A percentile compares a stretch with the other conserved stretches of the same genome.
These are phyloP conservation scores for Chiloscyllium plagiosum DNA, from an alignment of 2,113 vertebrate species.

Conservation along the genomic window DNA sequence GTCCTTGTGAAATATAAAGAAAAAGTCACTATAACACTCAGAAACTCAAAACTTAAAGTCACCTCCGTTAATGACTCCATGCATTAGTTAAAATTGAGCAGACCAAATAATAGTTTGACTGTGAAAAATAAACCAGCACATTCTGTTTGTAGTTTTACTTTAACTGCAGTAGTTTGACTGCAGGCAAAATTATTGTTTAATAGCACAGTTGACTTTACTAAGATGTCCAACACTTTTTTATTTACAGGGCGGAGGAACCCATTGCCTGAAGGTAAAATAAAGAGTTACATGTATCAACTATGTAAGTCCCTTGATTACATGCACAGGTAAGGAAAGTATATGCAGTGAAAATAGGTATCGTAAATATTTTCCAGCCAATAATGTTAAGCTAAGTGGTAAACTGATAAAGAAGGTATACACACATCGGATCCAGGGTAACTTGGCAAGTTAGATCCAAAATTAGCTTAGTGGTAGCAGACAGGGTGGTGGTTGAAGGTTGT, in stretches of 20 bases:
- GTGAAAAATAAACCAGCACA: background rate
- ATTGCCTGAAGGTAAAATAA: constrained; percentile 61
- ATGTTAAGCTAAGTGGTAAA: background rate
- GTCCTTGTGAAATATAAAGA: background rate
- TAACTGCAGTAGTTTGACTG: too few species aligned
- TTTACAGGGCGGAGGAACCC: constrained; percentile 66
- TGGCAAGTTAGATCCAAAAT: too few species aligned
- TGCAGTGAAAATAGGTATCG: background rate
- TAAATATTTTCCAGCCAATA: background rate
- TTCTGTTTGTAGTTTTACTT: background rate
- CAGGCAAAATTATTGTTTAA: background rate
- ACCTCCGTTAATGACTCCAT: background rate
- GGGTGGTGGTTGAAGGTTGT: too few species aligned
- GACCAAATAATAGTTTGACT: background rate
- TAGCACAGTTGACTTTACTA: background rate
- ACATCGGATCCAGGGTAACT: too few species aligned
- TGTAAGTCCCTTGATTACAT: constrained; percentile 72
- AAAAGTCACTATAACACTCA: background rate
- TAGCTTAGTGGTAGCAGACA: too few species aligned
- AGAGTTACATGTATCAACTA: constrained; percentile 71
- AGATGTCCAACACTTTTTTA: constrained; percentile 29
- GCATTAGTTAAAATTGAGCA: background rate
- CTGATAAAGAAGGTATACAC: too few species aligned
- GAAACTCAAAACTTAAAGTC: background rate
- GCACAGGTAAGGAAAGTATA: constrained; percentile 61